Evolutionary conservation across 1,140 invertebrate genomes (phyloP).

Genomic region (Mya arenaria): DNA sequence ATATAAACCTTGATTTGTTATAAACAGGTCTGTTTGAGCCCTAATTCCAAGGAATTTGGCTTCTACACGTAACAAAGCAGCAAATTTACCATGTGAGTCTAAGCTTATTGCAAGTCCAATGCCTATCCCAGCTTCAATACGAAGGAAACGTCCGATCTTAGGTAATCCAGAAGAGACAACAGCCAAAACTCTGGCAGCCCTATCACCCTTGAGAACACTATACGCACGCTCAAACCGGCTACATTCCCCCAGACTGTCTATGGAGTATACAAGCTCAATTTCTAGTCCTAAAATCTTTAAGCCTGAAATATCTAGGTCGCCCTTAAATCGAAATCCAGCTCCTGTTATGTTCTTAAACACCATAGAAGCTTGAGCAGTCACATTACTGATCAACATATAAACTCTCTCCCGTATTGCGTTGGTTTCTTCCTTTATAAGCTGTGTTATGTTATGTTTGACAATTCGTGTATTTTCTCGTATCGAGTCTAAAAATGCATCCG

Average conservation of each 20-base stretch:
- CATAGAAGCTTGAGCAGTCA: too few relatives aligned
- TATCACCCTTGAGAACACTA: background rate
- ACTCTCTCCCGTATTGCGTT: too few relatives aligned
- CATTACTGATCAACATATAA: too few relatives aligned
- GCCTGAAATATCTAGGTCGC: too few relatives aligned
- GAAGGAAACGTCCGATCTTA: background rate
- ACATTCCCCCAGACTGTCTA: background rate
- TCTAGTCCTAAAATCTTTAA: too few relatives aligned
- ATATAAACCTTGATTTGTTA: background rate
- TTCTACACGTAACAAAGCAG: background rate
- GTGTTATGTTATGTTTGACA: too few relatives aligned
- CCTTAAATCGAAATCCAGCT: too few relatives aligned
- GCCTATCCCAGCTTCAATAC: constrained; percentile 8
- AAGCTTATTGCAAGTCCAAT: constrained; percentile 17
- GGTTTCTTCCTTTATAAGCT: too few relatives aligned
- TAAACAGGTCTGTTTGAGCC: constrained; percentile 4
- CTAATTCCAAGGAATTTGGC: constrained; percentile 10
- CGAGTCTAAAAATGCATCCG: too few relatives aligned
- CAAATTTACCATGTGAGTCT: background rate
- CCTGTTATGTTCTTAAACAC: too few relatives aligned
- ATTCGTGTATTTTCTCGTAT: too few relatives aligned
- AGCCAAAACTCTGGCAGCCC: background rate
- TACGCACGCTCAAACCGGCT: background rate
- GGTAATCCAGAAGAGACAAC: background rate
- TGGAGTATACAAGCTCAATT: background rate